Base-by-base conservation (phyloP, 2,113 vertebrate species). In the Plecotus auritus region DNA sequence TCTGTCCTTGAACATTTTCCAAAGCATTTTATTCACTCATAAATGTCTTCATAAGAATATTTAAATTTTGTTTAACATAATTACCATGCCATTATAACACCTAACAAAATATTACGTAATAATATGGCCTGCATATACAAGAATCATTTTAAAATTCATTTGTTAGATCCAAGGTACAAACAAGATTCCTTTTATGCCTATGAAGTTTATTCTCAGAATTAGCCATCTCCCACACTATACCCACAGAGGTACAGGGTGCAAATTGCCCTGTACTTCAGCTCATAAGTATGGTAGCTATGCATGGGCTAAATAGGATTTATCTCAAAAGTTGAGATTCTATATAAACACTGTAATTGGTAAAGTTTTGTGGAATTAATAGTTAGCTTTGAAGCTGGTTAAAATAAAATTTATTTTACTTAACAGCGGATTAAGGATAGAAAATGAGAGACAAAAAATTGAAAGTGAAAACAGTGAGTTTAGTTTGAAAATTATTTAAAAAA, bases 361-460 rank as follows among this genome's bases (percentile, higher is more conserved):
- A 98, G 98, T 98, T 98, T 98, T 98, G 97, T 98, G 97, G 98
- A 98, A 98, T 98, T 98, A 98, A 97, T 98, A 98, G 98, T 98
- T 98, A 98, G 97, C 97, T 98, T 98, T 98, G 97, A 98, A 98
- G 98, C 96, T 98, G 97, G 97, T 98, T 98, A 98, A 76, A 98
- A 98, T 98, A 98, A 98, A 98, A 98, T 97, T 98, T 97, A 88
- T 98, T 98, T 98, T 98, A 98, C 97, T 98, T 98, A 98, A 98
- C 95, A 98, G 47, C 18, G 81, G 85, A 94, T 64, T 26, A 77
- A 67, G 22, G 8, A 49, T 20, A 77, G 30, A 67, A 26, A 69
- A 23, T 14, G 7, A 28, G 12, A 51, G 10, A 70, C 51, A 59
- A 91, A 64, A 77, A 49, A 59, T n/a, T 2, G 5, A 47, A 77